Evolutionary conservation across 2,113 vertebrate genomes (phyloP).

Genomic region (Nesospiza acunhae): DNA sequence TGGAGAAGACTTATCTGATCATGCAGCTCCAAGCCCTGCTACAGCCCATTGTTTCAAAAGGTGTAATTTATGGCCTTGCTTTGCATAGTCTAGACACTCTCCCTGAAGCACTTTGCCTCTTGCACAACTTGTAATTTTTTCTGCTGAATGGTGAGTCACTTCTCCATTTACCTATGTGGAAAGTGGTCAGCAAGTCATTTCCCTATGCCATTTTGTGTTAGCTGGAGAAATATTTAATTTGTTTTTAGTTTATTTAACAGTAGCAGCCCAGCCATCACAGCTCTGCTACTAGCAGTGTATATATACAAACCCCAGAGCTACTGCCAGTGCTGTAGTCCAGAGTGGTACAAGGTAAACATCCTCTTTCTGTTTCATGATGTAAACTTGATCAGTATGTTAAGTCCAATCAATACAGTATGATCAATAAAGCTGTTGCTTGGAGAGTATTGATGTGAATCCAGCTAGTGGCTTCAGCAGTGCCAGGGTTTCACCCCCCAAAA

Average conservation of each 20-base stretch:
- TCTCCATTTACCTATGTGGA: not conserved
- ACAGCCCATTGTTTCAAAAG: not conserved
- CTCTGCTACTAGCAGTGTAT: not conserved
- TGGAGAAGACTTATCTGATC: not conserved
- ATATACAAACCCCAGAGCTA: not conserved
- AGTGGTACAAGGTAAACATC: not conserved
- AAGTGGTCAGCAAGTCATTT: not conserved
- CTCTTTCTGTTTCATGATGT: not conserved
- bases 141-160: constrained; percentile 41
- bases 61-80: constrained; percentile 43
- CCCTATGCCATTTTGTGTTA: not conserved
- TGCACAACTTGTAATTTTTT: constrained; percentile 47
- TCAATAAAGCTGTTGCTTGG: not conserved
- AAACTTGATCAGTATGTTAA: not conserved
- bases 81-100: constrained; percentile 38
- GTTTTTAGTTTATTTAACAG: not conserved
- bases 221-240: constrained; percentile 1
- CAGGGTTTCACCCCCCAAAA: not conserved
- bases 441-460: not conserved
- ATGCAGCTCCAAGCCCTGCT: not conserved
- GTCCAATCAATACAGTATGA: not conserved
- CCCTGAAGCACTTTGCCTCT: constrained; percentile 27
- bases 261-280: not conserved
- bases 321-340: not conserved
- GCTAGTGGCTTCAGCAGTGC: not conserved